phyloP scores from a whole-genome alignment of 2,113 vertebrate species.

The Gallinago media region DNA sequence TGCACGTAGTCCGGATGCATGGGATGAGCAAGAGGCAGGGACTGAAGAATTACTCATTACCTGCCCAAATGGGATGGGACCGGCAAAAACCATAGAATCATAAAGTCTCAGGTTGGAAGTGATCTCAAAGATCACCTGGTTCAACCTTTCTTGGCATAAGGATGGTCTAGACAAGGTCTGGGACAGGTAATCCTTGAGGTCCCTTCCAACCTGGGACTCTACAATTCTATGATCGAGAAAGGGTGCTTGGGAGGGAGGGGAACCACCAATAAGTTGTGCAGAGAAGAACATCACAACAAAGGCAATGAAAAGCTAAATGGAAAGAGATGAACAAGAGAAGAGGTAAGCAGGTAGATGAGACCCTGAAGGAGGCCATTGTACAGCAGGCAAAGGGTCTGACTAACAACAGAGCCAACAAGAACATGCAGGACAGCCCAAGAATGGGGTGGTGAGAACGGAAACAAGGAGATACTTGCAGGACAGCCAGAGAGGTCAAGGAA shows the following conservation, averaged over 20 bases:
- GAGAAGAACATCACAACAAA: fast-evolving
- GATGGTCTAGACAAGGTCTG: neutral
- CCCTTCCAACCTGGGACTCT: neutral
- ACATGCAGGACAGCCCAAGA: neutral
- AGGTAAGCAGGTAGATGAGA: neutral
- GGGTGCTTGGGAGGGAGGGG: neutral
- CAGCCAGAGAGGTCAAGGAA: neutral
- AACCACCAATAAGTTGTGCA: neutral
- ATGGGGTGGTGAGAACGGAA: neutral
- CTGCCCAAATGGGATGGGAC: neutral
- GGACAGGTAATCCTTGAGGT: neutral
- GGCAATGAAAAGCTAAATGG: neutral
- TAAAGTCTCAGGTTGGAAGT: neutral
- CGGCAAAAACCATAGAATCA: neutral
- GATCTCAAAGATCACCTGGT: neutral
- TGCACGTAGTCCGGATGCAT: fast-evolving
- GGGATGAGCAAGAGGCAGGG: neutral
- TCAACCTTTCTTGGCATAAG: neutral
- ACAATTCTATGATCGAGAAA: neutral
- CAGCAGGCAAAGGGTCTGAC: neutral
- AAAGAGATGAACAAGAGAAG: neutral
- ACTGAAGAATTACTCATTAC: neutral
- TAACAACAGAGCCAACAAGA: neutral
- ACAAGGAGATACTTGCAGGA: neutral
- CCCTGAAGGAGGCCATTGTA: neutral